phyloP scores from a whole-genome alignment of 1,140 invertebrate species.

The Paralvinella palmiformis region DNA sequence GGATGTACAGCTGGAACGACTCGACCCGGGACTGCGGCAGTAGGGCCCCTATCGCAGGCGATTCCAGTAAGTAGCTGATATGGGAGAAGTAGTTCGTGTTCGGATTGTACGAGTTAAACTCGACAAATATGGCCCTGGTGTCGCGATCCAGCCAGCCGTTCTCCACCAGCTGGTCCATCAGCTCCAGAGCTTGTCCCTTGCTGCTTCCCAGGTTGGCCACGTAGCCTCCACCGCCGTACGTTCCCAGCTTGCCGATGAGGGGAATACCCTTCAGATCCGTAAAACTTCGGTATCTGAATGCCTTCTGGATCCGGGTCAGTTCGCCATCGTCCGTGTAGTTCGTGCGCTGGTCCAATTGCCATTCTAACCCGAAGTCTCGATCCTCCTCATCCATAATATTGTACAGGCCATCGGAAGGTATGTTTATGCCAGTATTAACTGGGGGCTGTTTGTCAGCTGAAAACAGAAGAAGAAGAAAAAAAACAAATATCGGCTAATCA shows the following conservation, averaged over 20 bases:
- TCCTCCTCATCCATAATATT: too few species aligned
- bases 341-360: too few species aligned
- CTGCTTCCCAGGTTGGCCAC: conserved; percentile 17
- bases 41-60: conserved; percentile 62
- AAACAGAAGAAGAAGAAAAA: too few species aligned
- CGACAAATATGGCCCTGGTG: conserved; percentile 60
- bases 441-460: too few species aligned
- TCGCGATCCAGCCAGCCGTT: conserved; percentile 57
- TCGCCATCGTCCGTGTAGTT: too few species aligned
- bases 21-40: too few species aligned
- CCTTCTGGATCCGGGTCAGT: too few species aligned
- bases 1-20: conserved; percentile 15
- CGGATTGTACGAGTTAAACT: conserved; percentile 63
- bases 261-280: conserved; percentile 4
- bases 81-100: conserved; percentile 61
- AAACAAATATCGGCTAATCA: too few species aligned
- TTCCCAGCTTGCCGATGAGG: background rate
- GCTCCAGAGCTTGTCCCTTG: background rate
- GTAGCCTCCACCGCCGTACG: conserved; percentile 24
- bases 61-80: conserved; percentile 57
- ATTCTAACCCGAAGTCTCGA: too few species aligned
- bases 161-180: conserved; percentile 43
- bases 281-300: too few species aligned
- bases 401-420: too few species aligned
- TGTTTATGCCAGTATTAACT: too few species aligned